A percentile compares a stretch with the other conserved stretches of the same genome.
Evolutionary conservation across 2,888 invertebrate species (phyloP).

Genomic region (Megamerina dolium): DNA sequence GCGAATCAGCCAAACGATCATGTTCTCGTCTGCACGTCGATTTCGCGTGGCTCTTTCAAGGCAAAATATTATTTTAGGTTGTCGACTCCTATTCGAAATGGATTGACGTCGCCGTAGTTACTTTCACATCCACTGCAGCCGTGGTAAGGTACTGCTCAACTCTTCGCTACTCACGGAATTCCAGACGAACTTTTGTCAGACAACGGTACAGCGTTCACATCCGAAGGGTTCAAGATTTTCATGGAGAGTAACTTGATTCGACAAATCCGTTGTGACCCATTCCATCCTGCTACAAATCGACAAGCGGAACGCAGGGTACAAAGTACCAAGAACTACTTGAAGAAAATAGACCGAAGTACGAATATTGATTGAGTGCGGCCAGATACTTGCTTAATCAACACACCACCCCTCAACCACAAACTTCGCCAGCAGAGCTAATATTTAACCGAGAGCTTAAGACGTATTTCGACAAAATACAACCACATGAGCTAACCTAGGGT

Average conservation of each 20-base stretch:
- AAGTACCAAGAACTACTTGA: conserved; percentile 12
- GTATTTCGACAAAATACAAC: conserved; percentile 12
- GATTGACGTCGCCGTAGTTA: conserved; percentile 13
- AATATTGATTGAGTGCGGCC: conserved; percentile 2
- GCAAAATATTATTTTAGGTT: conserved; percentile 10
- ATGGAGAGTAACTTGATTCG: conserved; percentile 14
- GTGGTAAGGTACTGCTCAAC: too few relatives aligned
- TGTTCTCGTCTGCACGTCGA: conserved; percentile 7
- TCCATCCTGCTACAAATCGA: conserved; percentile 13
- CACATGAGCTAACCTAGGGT: background rate
- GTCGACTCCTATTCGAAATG: conserved; percentile 16
- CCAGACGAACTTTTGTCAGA: conserved; percentile 15
- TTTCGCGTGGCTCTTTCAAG: conserved; percentile 11
- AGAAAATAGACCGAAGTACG: background rate
- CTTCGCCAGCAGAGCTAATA: conserved; percentile 8
- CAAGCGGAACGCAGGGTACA: too few relatives aligned
- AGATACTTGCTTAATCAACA: conserved; percentile 11
- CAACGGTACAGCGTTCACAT: conserved; percentile 17
- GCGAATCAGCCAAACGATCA: background rate
- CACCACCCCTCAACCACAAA: conserved; percentile 3
- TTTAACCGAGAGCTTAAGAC: conserved; percentile 10
- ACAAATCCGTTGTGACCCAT: conserved; percentile 15
- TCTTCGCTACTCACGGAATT: conserved; percentile 14
- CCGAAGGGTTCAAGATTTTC: conserved; percentile 13
- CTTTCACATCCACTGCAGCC: conserved; percentile 12